Base-by-base conservation (phyloP, 1,140 invertebrate species). In the Drosophila pruinosa region DNA sequence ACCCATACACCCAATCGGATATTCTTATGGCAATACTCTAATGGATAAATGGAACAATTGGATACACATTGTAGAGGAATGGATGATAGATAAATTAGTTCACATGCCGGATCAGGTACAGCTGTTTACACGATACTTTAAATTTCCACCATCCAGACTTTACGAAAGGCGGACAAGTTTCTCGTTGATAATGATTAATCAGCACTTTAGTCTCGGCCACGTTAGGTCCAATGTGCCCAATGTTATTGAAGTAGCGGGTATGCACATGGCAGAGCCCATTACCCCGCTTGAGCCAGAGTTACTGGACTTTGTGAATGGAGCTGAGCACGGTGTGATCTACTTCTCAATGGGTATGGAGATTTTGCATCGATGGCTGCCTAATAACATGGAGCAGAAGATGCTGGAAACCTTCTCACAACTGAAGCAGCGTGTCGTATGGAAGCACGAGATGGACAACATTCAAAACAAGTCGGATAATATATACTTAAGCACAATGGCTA, bases 261-360 rank as follows among this genome's bases (percentile, higher is more conserved):
- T 94, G 31, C 94, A 94, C 67, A 86, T 90, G 75, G 15, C 2
- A 86, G 94, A 50, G 92, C 65, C 62, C 1, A 22, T 77, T 2
- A 62, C 53, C 0, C 58, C 91, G 2, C 75, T 93, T 21, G 62
- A 59, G 7, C 12, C 12, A 1, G 15, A 61, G 3, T 61, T 93
- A 0, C 82, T 93, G 75, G 80, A 91, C 28, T 92, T 94, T 72
- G 71, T 95, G 24, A 93, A 94, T 72, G 89, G 92, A 34, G 92
- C 94, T 1, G 89, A 85, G 14, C 61, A 94, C n/a, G 94, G 94
- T 3, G 92, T 93, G 0, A 89, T 95, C 2, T 94, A 94, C 31
- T 93, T 95, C 34, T 94, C 92, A 58, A 92, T 94, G 31, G 94
- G 94, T 0, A 92, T 93, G 0, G 94, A 94, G 80, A 77, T 94